Percentiles rank a stretch among this genome's conserved stretches.
Evolutionary conservation across 2,113 vertebrate species (phyloP).

Genomic region (Catagonus wagneri): DNA sequence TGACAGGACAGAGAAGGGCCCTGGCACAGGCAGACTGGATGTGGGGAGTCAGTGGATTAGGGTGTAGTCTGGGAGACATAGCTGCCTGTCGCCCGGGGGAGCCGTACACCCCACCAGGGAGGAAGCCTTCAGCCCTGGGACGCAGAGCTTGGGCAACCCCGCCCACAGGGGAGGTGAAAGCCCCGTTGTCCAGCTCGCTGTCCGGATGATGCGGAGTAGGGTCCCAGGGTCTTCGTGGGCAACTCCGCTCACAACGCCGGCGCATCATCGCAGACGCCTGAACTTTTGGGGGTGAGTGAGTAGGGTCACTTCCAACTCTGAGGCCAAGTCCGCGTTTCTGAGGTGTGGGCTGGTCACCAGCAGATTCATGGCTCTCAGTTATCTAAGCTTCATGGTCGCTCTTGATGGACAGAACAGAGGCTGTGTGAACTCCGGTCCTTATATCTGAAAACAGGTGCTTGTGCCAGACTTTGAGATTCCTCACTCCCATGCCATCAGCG

Average conservation of each 20-base stretch:
- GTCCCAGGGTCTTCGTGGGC: neutral
- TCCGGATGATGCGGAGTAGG: too few species aligned
- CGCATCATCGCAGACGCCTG: neutral
- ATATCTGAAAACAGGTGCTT: neutral
- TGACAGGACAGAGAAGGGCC: neutral
- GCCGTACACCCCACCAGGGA: neutral
- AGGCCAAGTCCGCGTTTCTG: neutral
- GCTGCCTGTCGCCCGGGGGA: neutral
- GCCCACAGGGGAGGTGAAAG: neutral
- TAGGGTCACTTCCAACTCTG: neutral
- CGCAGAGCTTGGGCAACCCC: neutral
- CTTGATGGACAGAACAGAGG: neutral
- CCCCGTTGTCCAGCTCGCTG: neutral
- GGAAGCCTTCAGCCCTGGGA: neutral
- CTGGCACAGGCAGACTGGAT: neutral
- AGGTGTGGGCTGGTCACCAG: neutral
- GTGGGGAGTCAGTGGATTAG: neutral
- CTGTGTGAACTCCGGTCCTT: fast-evolving
- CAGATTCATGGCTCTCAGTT: neutral
- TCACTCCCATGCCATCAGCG: fast-evolving
- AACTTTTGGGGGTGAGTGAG: neutral
- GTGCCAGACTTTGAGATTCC: neutral
- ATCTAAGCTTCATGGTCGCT: neutral
- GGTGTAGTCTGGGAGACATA: neutral
- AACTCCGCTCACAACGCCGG: neutral